Evolutionary conservation across 2,888 invertebrate species (phyloP).

Genomic region (Oxytorus armatus): DNA sequence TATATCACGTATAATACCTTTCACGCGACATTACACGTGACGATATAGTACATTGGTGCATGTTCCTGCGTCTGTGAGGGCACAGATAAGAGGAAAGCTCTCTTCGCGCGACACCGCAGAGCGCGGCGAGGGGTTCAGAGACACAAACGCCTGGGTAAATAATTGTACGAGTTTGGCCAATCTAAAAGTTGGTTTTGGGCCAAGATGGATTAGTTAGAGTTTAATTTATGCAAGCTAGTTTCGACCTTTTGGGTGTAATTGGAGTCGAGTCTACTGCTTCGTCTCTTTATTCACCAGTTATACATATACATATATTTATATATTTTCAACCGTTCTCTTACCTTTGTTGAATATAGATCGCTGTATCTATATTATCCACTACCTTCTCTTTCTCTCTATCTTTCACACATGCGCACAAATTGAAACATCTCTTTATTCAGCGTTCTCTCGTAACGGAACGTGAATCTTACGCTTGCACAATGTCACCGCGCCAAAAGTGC

Average conservation of each 20-base stretch:
- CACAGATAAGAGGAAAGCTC: conserved; percentile 40
- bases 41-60: conserved; percentile 8
- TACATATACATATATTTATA: conserved; percentile 1
- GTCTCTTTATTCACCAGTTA: conserved; percentile 25
- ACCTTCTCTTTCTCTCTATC: conserved; percentile 25
- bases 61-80: conserved; percentile 26
- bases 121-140: conserved; percentile 18
- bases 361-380: neutral
- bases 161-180: conserved; percentile 76
- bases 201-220: conserved; percentile 75
- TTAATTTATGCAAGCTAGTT: conserved; percentile 75
- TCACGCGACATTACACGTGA: neutral
- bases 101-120: conserved; percentile 14
- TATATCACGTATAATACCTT: neutral
- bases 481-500: conserved; percentile 39
- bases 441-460: conserved; percentile 45
- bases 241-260: conserved; percentile 68
- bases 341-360: conserved; percentile 19
- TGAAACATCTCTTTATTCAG: conserved; percentile 57
- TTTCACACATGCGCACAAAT: too few relatives aligned
- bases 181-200: conserved; percentile 75
- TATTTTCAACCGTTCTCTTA: neutral
- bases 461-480: conserved; percentile 44
- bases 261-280: conserved; percentile 58
- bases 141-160: conserved; percentile 68